Base-by-base conservation (phyloP, 2,113 vertebrate genomes). In the Barbus barbus region DNA sequence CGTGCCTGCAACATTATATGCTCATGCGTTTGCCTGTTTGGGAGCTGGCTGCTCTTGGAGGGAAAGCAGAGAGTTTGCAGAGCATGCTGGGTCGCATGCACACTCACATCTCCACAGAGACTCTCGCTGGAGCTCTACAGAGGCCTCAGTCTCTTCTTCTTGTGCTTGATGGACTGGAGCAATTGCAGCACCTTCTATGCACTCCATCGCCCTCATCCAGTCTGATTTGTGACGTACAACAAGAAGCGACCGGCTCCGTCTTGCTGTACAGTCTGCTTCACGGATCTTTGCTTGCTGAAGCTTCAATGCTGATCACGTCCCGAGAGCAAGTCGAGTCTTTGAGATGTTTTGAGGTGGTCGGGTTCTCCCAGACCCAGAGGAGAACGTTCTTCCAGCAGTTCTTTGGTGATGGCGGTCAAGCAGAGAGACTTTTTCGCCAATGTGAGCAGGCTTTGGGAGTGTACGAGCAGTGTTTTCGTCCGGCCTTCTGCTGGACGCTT, bases 401-500 rank as follows among this genome's bases (percentile, higher is more conserved):
- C 83, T 93, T 94, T 11, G 24, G 44, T 0, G 85, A 93, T 24
- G 24, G 48, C 8, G 28, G 22, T 6, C 16, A 75, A 58, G 89
- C 91, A 12, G 75, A 83, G 9, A 74, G 53, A 53, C 89, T 90
- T 5, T 81, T 91, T 1, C 63, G 56, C 1, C 89, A 92, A 48
- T 91, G 94, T 86, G 91, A 95, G 76, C 88, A 78, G 60, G 93
- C 89, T 33, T 86, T 94, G 4, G 90, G 92, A 2, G 91, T 93
- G 63, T 91, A 92, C 51, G 90, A 93, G 18, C 78, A 95, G 82
- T 91, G 90, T 28, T 77, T 86, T 46, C 86, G 89, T 53, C 95
- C 95, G 1, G 87, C 87, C 16, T 95, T 94, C 81, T 95, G 94
- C 88, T 95, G 94, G 93, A 94, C 91, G 38, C 85, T 93, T 78